These are phyloP conservation scores for Parnassius glacialis DNA, from an alignment of 2,888 invertebrate genomes.

Conservation along the genomic window DNA sequence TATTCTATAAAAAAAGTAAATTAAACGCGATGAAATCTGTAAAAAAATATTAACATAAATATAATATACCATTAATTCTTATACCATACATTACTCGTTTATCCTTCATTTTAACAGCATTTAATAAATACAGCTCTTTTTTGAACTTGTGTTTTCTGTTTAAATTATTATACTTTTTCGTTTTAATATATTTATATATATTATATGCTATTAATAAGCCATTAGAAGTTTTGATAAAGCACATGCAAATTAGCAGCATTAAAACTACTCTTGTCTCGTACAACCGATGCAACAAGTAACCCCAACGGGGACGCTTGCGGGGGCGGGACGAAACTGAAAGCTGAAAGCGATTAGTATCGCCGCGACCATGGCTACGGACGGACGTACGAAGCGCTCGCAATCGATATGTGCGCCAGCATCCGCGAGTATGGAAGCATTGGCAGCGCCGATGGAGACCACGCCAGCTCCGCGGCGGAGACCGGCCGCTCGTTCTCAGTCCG, in stretches of 20 bases:
- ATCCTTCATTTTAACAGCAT: no score
- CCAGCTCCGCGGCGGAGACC: constrained; percentile 83
- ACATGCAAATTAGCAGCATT: constrained; percentile 18
- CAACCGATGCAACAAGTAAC: constrained; percentile 66
- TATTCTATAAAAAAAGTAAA: no score
- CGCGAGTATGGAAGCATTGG: constrained; percentile 84
- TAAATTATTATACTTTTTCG: no score
- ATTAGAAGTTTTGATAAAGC: constrained; percentile 28
- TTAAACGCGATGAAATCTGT: no score
- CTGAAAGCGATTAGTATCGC: constrained; percentile 60
- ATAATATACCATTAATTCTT: no score
- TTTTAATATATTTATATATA: no score
- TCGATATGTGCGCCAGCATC: constrained; percentile 87
- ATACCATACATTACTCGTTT: no score
- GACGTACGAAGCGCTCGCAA: constrained; percentile 86
- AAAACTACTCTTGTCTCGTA: constrained; percentile 10
- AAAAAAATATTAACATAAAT: no score
- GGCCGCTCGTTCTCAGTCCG: constrained; percentile 88
- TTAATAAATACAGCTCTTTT: no score
- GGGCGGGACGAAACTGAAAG: constrained; percentile 35
- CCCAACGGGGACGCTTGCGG: constrained; percentile 43
- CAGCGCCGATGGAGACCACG: constrained; percentile 77
- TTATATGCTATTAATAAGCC: constrained; percentile 38
- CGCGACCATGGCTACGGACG: constrained; percentile 83
- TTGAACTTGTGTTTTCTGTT: no score